Conservation (phyloP, 2,113 vertebrate species). For the Misgurnus mizolepis region DNA sequence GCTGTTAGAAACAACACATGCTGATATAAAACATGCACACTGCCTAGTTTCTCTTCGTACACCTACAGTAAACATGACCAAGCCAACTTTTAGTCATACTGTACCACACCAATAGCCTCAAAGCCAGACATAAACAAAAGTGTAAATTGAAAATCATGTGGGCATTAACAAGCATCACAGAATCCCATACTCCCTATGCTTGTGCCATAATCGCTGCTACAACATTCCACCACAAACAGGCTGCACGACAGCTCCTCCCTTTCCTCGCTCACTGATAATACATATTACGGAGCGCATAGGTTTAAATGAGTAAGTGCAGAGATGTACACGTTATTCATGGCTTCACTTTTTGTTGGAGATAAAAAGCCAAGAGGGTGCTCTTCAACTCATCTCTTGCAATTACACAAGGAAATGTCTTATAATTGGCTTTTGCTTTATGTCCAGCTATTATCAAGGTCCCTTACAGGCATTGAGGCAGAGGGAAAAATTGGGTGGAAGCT, state of each 20-base stretch:
- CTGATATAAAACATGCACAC: background rate
- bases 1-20: background rate
- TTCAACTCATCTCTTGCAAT: conserved; percentile 67
- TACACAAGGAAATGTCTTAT: conserved; percentile 69
- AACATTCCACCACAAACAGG: conserved; percentile 19
- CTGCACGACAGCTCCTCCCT: conserved; percentile 22
- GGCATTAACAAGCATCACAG: background rate
- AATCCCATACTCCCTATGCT: background rate
- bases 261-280: conserved; percentile 42
- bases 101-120: no score
- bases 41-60: no score
- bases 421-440: conserved; percentile 75
- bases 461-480: conserved; percentile 63
- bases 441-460: conserved; percentile 73
- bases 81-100: no score
- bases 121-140: no score
- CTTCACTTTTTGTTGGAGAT: conserved; percentile 51
- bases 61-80: no score
- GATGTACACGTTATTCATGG: conserved; percentile 45
- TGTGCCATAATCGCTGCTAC: background rate
- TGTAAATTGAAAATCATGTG: background rate
- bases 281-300: conserved; percentile 31
- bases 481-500: conserved; percentile 61
- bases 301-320: conserved; percentile 45
- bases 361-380: conserved; percentile 59